These are phyloP conservation scores for Hormaphis cornu DNA, from an alignment of 1,140 invertebrate genomes.

Conservation along the genomic window DNA sequence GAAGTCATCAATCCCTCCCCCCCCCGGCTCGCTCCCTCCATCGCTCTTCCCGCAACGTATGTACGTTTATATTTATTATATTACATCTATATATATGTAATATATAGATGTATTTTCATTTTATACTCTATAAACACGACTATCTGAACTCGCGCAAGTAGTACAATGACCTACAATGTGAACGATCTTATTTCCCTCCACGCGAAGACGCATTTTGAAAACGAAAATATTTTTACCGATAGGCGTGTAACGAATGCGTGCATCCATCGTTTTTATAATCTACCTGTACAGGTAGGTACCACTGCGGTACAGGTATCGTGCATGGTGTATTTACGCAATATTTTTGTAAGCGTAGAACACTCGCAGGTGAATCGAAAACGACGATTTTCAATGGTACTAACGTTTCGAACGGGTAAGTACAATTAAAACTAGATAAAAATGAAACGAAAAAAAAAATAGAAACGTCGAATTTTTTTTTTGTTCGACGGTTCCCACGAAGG, in stretches of 20 bases:
- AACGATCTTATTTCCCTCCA: conserved; percentile 4
- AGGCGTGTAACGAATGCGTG: not conserved
- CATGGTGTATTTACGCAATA: not conserved
- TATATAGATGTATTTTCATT: not conserved
- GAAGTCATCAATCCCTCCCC: too few relatives aligned
- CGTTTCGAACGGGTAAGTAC: not conserved
- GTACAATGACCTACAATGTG: conserved; percentile 23
- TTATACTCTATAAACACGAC: not conserved
- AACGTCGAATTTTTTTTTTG: conserved; percentile 7
- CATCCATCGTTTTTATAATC: not conserved
- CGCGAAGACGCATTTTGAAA: not conserved
- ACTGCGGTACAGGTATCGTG: not conserved
- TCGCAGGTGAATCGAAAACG: not conserved
- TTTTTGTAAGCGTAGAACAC: not conserved
- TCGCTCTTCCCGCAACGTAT: too few relatives aligned
- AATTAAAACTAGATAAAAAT: conserved; percentile 3
- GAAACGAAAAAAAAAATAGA: not conserved
- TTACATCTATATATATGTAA: too few relatives aligned
- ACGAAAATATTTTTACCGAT: not conserved
- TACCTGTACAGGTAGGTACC: not conserved
- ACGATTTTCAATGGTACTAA: not conserved
- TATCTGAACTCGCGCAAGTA: conserved; percentile 2
- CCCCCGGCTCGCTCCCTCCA: too few relatives aligned
- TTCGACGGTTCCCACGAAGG: conserved; percentile 12
- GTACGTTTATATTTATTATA: too few relatives aligned